Percentiles rank a stretch among this genome's conserved stretches.
These are phyloP conservation scores for Heliconius nattereri DNA, from an alignment of 1,140 invertebrate genomes.

Conservation along the genomic window DNA sequence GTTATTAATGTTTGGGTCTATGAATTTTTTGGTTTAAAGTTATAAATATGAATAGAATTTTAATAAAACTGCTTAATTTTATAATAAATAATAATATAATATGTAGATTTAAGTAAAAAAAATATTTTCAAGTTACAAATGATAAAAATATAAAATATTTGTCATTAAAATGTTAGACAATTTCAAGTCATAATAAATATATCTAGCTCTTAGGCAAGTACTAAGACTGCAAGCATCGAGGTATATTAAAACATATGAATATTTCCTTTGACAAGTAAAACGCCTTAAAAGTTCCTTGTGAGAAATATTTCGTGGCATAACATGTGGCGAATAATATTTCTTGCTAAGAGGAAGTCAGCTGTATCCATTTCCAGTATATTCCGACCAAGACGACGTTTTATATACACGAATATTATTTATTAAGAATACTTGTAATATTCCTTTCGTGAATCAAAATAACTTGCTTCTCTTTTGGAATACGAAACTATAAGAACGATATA, in stretches of 20 bases:
- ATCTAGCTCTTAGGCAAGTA: background rate
- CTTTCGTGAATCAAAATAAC: constrained; percentile 17
- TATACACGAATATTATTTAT: constrained; percentile 34
- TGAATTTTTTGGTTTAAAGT: too few relatives aligned
- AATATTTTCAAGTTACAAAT: too few relatives aligned
- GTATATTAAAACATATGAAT: background rate
- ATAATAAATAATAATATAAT: too few relatives aligned
- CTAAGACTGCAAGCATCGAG: background rate
- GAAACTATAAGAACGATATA: constrained; percentile 19
- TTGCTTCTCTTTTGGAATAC: constrained; percentile 15
- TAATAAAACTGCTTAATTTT: too few relatives aligned
- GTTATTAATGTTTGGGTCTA: too few relatives aligned
- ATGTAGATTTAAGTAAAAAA: too few relatives aligned
- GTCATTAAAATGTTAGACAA: background rate
- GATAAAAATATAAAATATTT: background rate
- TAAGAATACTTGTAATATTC: constrained; percentile 24
- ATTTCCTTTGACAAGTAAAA: constrained; percentile 13
- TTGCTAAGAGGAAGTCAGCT: constrained; percentile 37
- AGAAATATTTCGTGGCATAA: constrained; percentile 43
- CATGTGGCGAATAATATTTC: constrained; percentile 41
- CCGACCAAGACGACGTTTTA: constrained; percentile 24
- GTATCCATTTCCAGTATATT: constrained; percentile 34
- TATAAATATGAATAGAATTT: too few relatives aligned
- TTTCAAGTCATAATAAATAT: background rate
- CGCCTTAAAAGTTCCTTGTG: constrained; percentile 31